A percentile compares a stretch with the other conserved stretches of the same genome.
Evolutionary conservation across 2,888 invertebrate species (phyloP).

Genomic region (Apantesis nais): DNA sequence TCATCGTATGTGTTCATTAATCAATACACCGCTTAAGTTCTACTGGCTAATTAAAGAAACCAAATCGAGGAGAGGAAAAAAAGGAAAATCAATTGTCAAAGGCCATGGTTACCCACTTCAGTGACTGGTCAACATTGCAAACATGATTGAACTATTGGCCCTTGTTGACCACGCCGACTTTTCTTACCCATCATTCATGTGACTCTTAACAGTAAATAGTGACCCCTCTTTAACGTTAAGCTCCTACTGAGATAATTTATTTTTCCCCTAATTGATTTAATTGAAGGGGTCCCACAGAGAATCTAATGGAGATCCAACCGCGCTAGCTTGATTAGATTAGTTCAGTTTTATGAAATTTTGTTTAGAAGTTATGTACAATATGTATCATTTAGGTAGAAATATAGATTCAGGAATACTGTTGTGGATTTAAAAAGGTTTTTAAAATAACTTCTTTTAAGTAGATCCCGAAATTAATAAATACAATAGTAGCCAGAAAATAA

Average conservation of each 20-base stretch:
- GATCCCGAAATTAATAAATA: too few species aligned
- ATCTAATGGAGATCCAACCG: slow-evolving; percentile 1
- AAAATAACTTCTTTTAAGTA: not conserved
- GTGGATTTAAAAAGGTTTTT: not conserved
- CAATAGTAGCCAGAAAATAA: too few species aligned
- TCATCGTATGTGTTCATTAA: too few species aligned
- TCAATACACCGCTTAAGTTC: too few species aligned
- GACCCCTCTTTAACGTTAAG: not conserved
- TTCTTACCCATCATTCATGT: too few species aligned
- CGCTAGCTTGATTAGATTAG: not conserved
- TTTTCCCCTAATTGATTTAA: slow-evolving; percentile 48
- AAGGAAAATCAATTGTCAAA: too few species aligned
- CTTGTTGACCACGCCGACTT: not conserved
- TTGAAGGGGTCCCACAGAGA: slow-evolving; percentile 26
- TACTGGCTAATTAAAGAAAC: too few species aligned
- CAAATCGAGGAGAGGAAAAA: too few species aligned
- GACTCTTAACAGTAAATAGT: too few species aligned
- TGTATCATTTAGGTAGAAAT: not conserved
- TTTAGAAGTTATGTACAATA: not conserved
- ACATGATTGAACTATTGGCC: not conserved
- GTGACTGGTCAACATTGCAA: not conserved
- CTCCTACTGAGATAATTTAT: not conserved
- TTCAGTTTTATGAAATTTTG: not conserved
- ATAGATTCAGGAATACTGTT: too few species aligned
- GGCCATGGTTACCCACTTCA: not conserved